These are phyloP conservation scores for Anarsia innoxiella DNA, from an alignment of 2,888 invertebrate species.

Conservation along the genomic window DNA sequence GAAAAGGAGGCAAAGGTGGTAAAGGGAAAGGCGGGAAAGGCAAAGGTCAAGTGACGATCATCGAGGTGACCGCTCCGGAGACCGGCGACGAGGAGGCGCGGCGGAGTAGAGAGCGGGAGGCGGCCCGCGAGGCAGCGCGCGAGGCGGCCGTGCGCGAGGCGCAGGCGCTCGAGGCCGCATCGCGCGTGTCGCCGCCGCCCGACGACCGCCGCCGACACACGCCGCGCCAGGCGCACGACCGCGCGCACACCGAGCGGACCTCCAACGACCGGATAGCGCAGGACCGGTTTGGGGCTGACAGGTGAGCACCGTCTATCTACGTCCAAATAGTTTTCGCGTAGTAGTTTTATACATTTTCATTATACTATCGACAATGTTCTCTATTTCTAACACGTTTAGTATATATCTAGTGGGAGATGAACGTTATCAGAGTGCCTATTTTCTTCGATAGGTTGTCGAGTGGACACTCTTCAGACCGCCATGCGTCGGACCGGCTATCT, in stretches of 20 bases:
- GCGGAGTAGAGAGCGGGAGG: slow-evolving; percentile 55
- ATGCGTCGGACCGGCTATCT: slow-evolving; percentile 27
- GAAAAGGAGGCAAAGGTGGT: slow-evolving; percentile 82
- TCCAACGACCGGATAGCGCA: slow-evolving; percentile 19
- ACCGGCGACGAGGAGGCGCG: slow-evolving; percentile 57
- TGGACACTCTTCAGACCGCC: slow-evolving; percentile 23
- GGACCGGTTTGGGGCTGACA: slow-evolving; percentile 18
- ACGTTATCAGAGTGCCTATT: too few relatives aligned
- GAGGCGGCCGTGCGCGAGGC: slow-evolving; percentile 66
- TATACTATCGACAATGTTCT: too few relatives aligned
- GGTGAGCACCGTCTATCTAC: slow-evolving; percentile 17
- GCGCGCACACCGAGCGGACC: slow-evolving; percentile 18
- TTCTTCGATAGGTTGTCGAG: slow-evolving; percentile 24
- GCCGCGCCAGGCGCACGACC: slow-evolving; percentile 24
- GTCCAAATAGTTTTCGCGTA: neutral
- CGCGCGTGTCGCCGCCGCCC: slow-evolving; percentile 51
- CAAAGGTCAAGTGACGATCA: slow-evolving; percentile 83
- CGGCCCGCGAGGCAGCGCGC: too few relatives aligned
- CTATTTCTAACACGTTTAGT: too few relatives aligned
- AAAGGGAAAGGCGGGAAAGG: slow-evolving; percentile 83
- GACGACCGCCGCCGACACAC: slow-evolving; percentile 27
- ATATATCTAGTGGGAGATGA: too few relatives aligned
- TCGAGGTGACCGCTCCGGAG: slow-evolving; percentile 70
- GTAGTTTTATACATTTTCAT: neutral
- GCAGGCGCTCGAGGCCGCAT: slow-evolving; percentile 60